These are phyloP conservation scores for Aurelia sp. DNA, from an alignment of 30 jellyfish, hydroid and myxozoan species.

Conservation along the genomic window DNA sequence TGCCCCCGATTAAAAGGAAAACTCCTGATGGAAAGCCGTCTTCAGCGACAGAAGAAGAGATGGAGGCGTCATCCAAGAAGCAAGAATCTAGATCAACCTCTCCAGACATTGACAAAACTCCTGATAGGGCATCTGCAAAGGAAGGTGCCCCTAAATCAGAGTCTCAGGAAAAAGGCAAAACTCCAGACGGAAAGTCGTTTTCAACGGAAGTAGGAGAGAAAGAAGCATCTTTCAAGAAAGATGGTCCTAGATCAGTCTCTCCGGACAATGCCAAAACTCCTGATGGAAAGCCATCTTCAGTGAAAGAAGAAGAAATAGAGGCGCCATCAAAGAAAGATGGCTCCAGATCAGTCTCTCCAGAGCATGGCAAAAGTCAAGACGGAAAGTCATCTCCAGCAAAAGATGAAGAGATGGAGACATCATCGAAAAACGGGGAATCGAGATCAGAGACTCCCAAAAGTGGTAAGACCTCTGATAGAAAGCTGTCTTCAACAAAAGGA, in stretches of 20 bases:
- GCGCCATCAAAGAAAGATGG: too few species aligned
- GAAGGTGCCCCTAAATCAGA: too few species aligned
- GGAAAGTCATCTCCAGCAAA: not conserved
- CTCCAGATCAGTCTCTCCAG: too few species aligned
- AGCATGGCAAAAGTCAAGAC: not conserved
- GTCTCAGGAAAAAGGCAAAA: too few species aligned
- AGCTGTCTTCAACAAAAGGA: conserved; percentile 7
- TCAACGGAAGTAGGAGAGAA: not conserved
- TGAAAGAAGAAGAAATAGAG: not conserved
- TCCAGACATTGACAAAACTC: not conserved
- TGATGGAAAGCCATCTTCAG: not conserved
- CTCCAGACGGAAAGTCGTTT: not conserved
- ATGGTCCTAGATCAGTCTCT: not conserved
- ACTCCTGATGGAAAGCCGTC: not conserved
- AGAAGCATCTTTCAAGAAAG: not conserved
- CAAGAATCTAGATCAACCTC: not conserved
- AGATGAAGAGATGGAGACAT: not conserved
- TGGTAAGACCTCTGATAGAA: not conserved
- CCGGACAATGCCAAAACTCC: not conserved
- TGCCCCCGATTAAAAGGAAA: too few species aligned
- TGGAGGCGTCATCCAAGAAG: not conserved
- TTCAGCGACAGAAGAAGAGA: not conserved
- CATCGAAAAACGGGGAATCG: not conserved
- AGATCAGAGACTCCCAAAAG: not conserved
- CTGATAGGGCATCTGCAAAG: not conserved